Base-by-base conservation (phyloP, 1,140 invertebrate genomes). In the Trachymyrmex septentrionalis region DNA sequence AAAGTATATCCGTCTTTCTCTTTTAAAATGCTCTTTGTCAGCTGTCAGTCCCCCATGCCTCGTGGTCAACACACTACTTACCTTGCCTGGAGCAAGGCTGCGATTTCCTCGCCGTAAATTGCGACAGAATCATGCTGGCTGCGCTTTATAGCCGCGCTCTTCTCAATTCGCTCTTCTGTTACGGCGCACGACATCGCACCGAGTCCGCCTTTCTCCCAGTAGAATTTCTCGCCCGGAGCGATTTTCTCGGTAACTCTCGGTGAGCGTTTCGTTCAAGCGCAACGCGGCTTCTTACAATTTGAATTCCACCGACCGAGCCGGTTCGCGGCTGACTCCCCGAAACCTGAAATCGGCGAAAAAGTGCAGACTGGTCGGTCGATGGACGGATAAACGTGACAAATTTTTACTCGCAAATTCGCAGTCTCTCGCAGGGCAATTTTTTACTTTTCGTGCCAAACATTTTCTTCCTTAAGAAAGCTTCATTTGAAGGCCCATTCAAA, bases 41-140 rank as follows among this genome's bases (percentile, higher is more conserved):
- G 76, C 27, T 88, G 88, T 72, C 75, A 24, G 76, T 86, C 69
- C 50, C 59, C 44, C 12, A 53, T 69, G 16, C 27, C 75, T 34
- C 87, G 72, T 91, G 89, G 91, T 88, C 90, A 86, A 89, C 85
- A 84, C 86, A 86, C 85, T 89, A 91, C 91, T 93, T 92, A 94
- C 93, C 93, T 94, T 94, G 93, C 93, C 93, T 91, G 86, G 92
- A 93, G 93, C 93, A 94, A 94, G 93, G 93, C 90, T 93, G 91
- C 85, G 91, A 93, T 93, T 93, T 92, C 91, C 91, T 93, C 87
- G 89, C 90, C 78, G 90, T 87, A 90, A 91, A 91, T 93, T 93
- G 91, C 92, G 90, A 93, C 88, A 92, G 91, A 91, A 91, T 90
- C 77, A 86, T 78, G 63, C 57, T 81, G 76, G 59, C 57, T 81